A percentile compares a stretch with the other conserved stretches of the same genome.
Evolutionary conservation across 2,113 vertebrate genomes (phyloP).

Genomic region (Silurus meridionalis): DNA sequence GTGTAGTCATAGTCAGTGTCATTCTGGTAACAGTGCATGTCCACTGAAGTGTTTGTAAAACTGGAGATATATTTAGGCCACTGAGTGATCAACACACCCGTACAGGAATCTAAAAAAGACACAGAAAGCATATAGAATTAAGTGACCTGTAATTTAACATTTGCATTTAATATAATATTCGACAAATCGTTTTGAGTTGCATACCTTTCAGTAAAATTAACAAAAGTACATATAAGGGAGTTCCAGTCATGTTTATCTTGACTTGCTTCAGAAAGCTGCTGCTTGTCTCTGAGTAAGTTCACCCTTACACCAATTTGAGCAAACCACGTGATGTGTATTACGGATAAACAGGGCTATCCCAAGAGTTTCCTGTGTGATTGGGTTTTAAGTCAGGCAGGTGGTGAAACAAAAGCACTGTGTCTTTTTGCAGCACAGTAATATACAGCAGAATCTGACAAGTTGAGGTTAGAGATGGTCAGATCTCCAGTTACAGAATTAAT

Average conservation of each 20-base stretch:
- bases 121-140: neutral
- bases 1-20: constrained; percentile 49
- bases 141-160: neutral
- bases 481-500: constrained; percentile 34
- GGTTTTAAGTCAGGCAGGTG: constrained; percentile 37
- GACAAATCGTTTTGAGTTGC: neutral
- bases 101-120: constrained; percentile 21
- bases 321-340: neutral
- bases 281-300: neutral
- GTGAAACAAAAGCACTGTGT: constrained; percentile 47
- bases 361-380: constrained; percentile 33
- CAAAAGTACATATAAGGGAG: neutral
- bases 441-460: constrained; percentile 57
- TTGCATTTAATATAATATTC: neutral
- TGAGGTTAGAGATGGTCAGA: constrained; percentile 46
- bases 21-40: constrained; percentile 53
- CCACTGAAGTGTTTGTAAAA: neutral
- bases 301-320: neutral
- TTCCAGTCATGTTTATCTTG: constrained; percentile 25
- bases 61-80: constrained; percentile 40
- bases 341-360: neutral
- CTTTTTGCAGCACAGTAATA: constrained; percentile 66
- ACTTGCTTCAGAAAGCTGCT: neutral
- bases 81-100: constrained; percentile 51
- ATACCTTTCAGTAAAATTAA: neutral